Conservation (phyloP, 2,113 vertebrate species). For the Petrocephalus microphthalmus region DNA sequence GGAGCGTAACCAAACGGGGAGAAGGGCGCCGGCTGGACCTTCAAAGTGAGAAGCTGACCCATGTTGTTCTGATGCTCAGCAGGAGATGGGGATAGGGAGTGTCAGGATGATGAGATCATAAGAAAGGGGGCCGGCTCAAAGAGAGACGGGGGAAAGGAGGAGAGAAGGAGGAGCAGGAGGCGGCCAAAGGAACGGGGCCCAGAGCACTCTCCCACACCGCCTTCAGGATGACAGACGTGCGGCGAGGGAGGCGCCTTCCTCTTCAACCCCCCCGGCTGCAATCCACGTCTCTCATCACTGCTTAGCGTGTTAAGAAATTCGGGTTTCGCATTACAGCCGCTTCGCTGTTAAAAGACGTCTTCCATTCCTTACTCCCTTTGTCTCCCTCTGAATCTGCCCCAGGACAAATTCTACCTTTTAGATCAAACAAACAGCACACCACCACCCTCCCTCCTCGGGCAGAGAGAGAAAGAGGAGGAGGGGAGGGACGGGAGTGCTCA, state of each 20-base stretch:
- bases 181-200: slow-evolving; percentile 35
- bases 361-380: slow-evolving; percentile 50
- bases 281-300: slow-evolving; percentile 48
- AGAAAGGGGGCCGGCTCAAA: background rate
- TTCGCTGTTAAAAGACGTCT: slow-evolving; percentile 54
- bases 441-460: slow-evolving; percentile 25
- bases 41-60: slow-evolving; percentile 15
- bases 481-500: slow-evolving; percentile 37
- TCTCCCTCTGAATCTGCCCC: slow-evolving; percentile 49
- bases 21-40: background rate
- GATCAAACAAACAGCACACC: slow-evolving; percentile 58
- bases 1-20: background rate
- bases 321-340: slow-evolving; percentile 59
- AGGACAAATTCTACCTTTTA: slow-evolving; percentile 63
- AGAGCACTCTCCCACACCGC: slow-evolving; percentile 33
- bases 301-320: slow-evolving; percentile 50
- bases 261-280: slow-evolving; percentile 17
- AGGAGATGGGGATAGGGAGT: background rate
- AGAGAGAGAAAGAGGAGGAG: background rate
- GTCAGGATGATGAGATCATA: background rate
- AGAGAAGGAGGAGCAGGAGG: slow-evolving; percentile 12
- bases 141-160: background rate
- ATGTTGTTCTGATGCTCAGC: background rate
- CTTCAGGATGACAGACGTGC: slow-evolving; percentile 47
- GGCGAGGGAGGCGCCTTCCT: slow-evolving; percentile 54